A percentile compares a stretch with the other conserved stretches of the same genome.
Evolutionary conservation across 2,113 vertebrate genomes (phyloP).

Genomic region (Erpornis zantholeuca): DNA sequence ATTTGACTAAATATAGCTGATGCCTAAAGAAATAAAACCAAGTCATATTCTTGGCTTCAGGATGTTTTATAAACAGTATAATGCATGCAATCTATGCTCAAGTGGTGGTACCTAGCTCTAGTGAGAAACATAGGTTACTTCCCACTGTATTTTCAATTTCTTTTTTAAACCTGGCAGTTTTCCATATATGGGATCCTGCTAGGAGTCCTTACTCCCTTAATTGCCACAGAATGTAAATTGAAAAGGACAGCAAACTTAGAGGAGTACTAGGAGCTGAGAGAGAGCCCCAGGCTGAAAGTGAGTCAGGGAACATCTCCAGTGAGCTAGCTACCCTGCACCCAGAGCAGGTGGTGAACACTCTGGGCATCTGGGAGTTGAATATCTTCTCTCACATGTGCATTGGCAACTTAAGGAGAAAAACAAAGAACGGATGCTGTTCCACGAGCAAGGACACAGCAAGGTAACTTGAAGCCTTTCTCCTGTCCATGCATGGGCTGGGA

Average conservation of each 20-base stretch:
- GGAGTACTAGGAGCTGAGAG: not conserved
- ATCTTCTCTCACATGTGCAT: not conserved
- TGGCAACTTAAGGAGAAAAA: not conserved
- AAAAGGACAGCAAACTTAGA: not conserved
- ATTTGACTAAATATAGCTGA: constrained; percentile 5
- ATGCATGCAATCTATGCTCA: not conserved
- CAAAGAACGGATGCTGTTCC: not conserved
- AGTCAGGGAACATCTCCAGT: not conserved
- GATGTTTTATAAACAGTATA: not conserved
- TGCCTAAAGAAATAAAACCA: constrained; percentile 9
- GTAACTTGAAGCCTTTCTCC: not conserved
- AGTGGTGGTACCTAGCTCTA: not conserved
- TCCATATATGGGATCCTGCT: not conserved
- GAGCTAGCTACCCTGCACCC: not conserved
- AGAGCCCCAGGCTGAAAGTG: not conserved
- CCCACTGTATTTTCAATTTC: not conserved
- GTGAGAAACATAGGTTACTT: not conserved
- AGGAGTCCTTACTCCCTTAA: not conserved
- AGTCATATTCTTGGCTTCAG: not conserved
- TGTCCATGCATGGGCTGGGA: not conserved
- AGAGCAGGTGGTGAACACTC: not conserved
- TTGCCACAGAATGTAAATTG: not conserved
- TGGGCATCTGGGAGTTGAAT: not conserved
- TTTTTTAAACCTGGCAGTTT: not conserved
- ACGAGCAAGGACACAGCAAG: not conserved